Evolutionary conservation across 1,140 invertebrate genomes (phyloP).

Genomic region (Bombus waltoni): DNA sequence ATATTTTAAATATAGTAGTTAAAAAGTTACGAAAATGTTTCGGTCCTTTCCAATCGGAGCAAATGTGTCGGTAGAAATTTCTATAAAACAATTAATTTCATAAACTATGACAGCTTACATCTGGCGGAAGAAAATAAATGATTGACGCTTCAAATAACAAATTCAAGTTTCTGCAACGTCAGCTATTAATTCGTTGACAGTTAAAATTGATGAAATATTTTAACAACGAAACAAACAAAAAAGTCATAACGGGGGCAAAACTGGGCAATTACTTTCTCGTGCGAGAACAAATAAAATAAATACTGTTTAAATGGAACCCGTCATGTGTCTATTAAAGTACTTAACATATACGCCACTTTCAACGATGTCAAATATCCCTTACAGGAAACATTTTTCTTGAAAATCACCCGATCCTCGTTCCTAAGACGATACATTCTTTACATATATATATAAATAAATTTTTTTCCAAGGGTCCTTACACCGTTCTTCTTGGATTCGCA

Average conservation of each 20-base stretch:
- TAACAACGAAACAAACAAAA: background rate
- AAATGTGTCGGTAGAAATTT: background rate
- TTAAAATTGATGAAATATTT: slow-evolving; percentile 11
- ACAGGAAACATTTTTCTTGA: background rate
- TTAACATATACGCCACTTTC: background rate
- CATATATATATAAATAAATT: too few relatives aligned
- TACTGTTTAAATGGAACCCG: background rate
- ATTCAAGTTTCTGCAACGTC: slow-evolving; percentile 10
- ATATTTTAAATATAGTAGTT: background rate
- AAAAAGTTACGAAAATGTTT: too few relatives aligned
- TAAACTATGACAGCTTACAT: background rate
- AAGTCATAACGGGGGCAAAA: background rate
- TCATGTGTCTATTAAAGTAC: background rate
- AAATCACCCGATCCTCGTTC: background rate
- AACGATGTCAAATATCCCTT: background rate
- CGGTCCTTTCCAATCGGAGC: too few relatives aligned
- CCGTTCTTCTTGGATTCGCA: too few relatives aligned
- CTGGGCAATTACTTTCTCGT: background rate
- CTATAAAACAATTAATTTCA: background rate
- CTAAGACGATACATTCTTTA: background rate
- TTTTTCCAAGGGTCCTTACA: background rate
- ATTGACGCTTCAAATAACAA: slow-evolving; percentile 5
- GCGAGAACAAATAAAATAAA: background rate
- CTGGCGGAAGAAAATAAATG: background rate
- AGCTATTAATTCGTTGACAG: slow-evolving; percentile 19